Conservation (phyloP, 1,140 invertebrate genomes). For the Episyrphus balteatus region DNA sequence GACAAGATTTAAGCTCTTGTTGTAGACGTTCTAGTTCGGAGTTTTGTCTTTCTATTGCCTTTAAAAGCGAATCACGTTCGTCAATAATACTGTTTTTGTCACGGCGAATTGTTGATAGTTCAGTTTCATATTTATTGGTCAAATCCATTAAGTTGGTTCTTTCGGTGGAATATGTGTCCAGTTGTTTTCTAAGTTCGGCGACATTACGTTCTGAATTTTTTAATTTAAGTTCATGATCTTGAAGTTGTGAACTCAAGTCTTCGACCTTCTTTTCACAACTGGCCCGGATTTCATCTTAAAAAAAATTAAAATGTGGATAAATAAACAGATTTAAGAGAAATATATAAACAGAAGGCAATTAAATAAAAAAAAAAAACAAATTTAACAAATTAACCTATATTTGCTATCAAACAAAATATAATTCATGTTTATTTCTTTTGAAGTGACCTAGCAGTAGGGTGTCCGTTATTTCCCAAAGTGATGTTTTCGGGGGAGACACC, state of each 20-base stretch:
- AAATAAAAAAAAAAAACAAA: not conserved
- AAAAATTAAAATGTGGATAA: not conserved
- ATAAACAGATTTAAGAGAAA: too few species aligned
- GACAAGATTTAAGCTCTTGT: constrained; percentile 48
- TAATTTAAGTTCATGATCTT: constrained; percentile 50
- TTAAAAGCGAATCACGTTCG: constrained; percentile 57
- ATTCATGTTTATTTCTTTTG: too few species aligned
- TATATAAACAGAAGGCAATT: not conserved
- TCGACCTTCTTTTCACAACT: constrained; percentile 46
- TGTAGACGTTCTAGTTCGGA: constrained; percentile 56
- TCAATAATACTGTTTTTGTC: constrained; percentile 53
- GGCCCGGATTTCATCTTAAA: constrained; percentile 47
- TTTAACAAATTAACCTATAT: too few species aligned
- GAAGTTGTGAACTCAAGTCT: constrained; percentile 47
- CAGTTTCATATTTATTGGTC: constrained; percentile 43
- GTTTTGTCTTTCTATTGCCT: constrained; percentile 56
- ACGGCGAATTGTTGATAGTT: constrained; percentile 41
- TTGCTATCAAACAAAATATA: too few species aligned
- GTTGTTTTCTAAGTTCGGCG: constrained; percentile 47
- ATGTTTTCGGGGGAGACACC: too few species aligned
- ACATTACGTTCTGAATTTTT: constrained; percentile 49
- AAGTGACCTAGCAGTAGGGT: too few species aligned
- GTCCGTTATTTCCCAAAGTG: too few species aligned
- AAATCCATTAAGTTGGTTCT: constrained; percentile 50
- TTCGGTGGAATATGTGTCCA: constrained; percentile 48